A percentile compares a stretch with the other conserved stretches of the same genome.
phyloP scores from a whole-genome alignment of 2,113 vertebrate genomes.

The Myanophis thanlyinensis region DNA sequence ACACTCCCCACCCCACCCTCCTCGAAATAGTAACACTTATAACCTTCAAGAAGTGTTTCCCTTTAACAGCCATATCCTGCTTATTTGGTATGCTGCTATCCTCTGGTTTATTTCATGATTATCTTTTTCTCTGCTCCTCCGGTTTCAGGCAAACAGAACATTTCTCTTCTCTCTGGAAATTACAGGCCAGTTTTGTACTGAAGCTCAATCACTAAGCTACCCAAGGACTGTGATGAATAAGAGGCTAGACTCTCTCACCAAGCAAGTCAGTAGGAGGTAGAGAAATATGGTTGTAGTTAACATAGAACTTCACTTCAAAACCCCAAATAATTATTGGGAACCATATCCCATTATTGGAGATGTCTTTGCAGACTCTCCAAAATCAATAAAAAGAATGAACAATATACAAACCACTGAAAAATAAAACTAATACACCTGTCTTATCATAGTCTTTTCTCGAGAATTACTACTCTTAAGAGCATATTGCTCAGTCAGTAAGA shows the following conservation, averaged over 20 bases:
- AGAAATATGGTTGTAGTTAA: not conserved
- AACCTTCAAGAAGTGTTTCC: not conserved
- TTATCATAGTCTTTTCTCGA: not conserved
- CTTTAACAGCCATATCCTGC: not conserved
- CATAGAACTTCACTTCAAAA: not conserved
- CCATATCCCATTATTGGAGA: not conserved
- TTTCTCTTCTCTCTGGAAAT: not conserved
- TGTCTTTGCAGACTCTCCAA: not conserved
- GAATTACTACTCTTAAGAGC: not conserved
- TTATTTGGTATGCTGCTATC: not conserved
- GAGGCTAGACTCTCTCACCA: not conserved
- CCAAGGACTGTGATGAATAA: not conserved
- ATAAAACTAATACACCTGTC: not conserved
- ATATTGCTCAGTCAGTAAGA: not conserved
- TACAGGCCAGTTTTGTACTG: not conserved
- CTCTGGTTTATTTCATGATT: not conserved
- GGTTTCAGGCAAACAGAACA: not conserved
- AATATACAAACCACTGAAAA: not conserved
- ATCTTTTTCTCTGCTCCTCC: not conserved
- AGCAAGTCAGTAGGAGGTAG: not conserved
- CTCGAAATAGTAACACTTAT: not conserved
- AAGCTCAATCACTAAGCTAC: not conserved
- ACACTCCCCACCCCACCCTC: not conserved
- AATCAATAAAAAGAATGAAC: not conserved
- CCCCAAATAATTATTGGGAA: not conserved